A percentile compares a stretch with the other conserved stretches of the same genome.
phyloP scores from a whole-genome alignment of 2,113 vertebrate genomes.

The Dinomys branickii region DNA sequence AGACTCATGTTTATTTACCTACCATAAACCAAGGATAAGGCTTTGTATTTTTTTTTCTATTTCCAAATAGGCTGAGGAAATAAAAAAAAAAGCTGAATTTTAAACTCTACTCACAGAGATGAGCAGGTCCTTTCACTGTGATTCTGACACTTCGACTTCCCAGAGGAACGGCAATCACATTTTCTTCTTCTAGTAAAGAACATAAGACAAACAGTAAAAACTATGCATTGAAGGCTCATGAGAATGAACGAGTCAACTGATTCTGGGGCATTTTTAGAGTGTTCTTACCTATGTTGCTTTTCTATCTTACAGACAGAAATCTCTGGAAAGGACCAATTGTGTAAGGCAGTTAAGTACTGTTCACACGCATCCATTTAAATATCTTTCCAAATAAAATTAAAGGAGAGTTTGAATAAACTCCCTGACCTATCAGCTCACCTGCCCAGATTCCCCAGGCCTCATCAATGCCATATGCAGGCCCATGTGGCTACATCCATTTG shows the following conservation, averaged over 20 bases:
- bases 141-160: conserved; percentile 94
- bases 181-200: conserved; percentile 91
- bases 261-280: not conserved
- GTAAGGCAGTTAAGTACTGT: not conserved
- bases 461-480: not conserved
- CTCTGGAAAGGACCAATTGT: not conserved
- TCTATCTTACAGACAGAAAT: not conserved
- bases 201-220: not conserved
- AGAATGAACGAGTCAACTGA: not conserved
- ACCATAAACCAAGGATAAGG: not conserved
- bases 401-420: not conserved
- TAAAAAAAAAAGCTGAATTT: not conserved
- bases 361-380: not conserved
- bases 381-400: not conserved
- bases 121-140: conserved; percentile 92
- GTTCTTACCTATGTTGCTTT: not conserved
- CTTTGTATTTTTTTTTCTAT: not conserved
- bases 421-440: not conserved
- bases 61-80: not conserved
- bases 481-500: not conserved
- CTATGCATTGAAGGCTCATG: not conserved
- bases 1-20: not conserved
- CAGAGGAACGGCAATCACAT: conserved; percentile 91
- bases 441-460: too few species aligned
- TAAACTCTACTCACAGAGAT: conserved; percentile 86